Evolutionary conservation across 2,888 invertebrate genomes (phyloP), one percentile per base, ranked within the genome.

Genomic region (Hypercompe scribonia): DNA sequence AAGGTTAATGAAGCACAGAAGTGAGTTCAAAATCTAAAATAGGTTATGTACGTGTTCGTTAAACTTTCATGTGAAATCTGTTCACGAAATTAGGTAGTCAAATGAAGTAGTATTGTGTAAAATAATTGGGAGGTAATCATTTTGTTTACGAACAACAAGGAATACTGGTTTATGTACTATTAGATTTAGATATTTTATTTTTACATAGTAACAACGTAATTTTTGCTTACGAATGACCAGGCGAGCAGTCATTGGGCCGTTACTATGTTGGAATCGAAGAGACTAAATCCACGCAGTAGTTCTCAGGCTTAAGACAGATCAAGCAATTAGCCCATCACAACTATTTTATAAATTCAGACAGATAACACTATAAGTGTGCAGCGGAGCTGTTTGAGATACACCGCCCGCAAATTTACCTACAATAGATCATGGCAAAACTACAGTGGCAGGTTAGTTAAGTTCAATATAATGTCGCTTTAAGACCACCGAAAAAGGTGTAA

Each of bases 1-100:
- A 80, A 80, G 73, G 79, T 82, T 83, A 81, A 78, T 83, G 79
- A 77, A 83, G 68, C 72, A 61, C 71, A 76, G 73, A 75, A 69
- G 69, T 39, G 69, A 73, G 71, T 74, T 74, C 39, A 36, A 70
- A 75, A 72, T 66, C 65, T 58, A 68, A 74, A 81, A 73, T 74
- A 72, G 34, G 66, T 73, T 77, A 71, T 50, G 61, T 58, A 66
- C 18, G 24, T 65, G 21, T 18, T 66, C 42, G 39, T 65, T 66
- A 36, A 66, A 50, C 8, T 70, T 73, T 66, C 65, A 58, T 66
- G 36, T 66, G 58, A 54, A 50, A 65, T 68, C 65, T 65, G 64
- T n/a, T 10, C 11, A 39, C 3, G 31, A 61, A 36, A 68, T 36
- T 68, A 36, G 34, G 36, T 66, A 66, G 21, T 18, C 18, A 65